Percentiles rank a stretch among this genome's conserved stretches.
Conservation (phyloP, 1,140 invertebrate species). For the Chironomus striatipennis region DNA sequence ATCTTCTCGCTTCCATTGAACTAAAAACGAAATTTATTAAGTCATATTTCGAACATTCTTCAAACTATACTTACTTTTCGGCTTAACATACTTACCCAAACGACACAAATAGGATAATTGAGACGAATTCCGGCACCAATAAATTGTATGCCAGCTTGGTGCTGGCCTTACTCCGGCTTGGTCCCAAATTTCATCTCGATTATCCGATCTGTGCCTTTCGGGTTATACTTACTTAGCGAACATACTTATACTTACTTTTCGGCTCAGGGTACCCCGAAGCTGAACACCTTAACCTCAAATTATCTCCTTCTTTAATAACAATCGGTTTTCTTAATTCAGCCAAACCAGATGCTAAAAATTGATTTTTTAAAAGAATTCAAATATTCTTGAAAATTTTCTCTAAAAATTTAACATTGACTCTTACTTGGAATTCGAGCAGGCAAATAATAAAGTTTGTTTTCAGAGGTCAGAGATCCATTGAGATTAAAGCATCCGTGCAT, state of each 20-base stretch:
- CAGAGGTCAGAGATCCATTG: constrained; percentile 49
- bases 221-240: too few species aligned
- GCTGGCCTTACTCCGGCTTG: too few species aligned
- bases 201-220: too few species aligned
- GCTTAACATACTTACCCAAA: too few species aligned
- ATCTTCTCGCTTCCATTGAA: constrained; percentile 51
- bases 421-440: constrained; percentile 66
- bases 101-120: too few species aligned
- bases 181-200: too few species aligned
- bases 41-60: too few species aligned
- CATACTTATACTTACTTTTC: constrained; percentile 46
- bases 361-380: background rate
- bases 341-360: background rate
- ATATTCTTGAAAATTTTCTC: too few species aligned
- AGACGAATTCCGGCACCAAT: too few species aligned
- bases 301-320: constrained; percentile 61
- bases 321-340: constrained; percentile 36
- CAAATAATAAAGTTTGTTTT: constrained; percentile 52
- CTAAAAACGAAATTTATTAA: too few species aligned
- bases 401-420: constrained; percentile 28
- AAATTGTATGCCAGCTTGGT: too few species aligned
- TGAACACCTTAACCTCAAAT: constrained; percentile 64
- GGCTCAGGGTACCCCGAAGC: constrained; percentile 67
- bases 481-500: constrained; percentile 60
- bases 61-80: too few species aligned